Conservation (phyloP, 2,888 invertebrate genomes). For the Microdon myrmicae region DNA sequence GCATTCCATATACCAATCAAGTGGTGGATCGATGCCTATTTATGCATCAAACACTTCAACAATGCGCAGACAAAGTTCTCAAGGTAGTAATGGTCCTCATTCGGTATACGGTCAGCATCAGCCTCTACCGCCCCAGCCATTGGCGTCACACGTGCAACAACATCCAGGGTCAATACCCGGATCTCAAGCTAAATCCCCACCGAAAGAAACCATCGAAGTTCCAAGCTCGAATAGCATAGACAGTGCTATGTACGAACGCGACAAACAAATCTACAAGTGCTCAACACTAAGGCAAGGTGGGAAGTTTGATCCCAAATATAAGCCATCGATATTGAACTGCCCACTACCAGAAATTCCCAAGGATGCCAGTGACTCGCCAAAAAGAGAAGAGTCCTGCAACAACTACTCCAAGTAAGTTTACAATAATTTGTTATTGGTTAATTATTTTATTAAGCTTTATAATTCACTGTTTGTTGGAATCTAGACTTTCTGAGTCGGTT, state of each 20-base stretch:
- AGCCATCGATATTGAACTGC: conserved; percentile 67
- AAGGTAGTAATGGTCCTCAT: conserved; percentile 54
- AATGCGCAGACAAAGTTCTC: conserved; percentile 63
- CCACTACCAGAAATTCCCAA: conserved; percentile 67
- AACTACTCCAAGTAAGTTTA: conserved; percentile 65
- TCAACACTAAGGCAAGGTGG: conserved; percentile 66
- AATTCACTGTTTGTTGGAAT: not conserved
- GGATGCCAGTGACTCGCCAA: conserved; percentile 63
- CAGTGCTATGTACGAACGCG: conserved; percentile 65
- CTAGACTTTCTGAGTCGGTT: not conserved
- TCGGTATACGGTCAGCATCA: conserved; percentile 54
- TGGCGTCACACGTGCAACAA: conserved; percentile 54
- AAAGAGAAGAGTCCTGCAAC: conserved; percentile 56
- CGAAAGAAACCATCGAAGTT: conserved; percentile 58
- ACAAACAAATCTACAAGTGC: conserved; percentile 67
- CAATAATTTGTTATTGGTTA: not conserved
- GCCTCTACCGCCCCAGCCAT: conserved; percentile 60
- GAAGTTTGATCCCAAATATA: conserved; percentile 67
- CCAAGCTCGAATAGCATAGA: conserved; percentile 62
- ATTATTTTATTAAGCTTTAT: not conserved
- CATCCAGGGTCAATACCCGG: conserved; percentile 55
- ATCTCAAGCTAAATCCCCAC: conserved; percentile 55
- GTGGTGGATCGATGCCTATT: conserved; percentile 59
- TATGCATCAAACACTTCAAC: conserved; percentile 65
- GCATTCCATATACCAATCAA: conserved; percentile 64